Conservation (phyloP, 2,888 invertebrate genomes). For the Harpalus rubripes region DNA sequence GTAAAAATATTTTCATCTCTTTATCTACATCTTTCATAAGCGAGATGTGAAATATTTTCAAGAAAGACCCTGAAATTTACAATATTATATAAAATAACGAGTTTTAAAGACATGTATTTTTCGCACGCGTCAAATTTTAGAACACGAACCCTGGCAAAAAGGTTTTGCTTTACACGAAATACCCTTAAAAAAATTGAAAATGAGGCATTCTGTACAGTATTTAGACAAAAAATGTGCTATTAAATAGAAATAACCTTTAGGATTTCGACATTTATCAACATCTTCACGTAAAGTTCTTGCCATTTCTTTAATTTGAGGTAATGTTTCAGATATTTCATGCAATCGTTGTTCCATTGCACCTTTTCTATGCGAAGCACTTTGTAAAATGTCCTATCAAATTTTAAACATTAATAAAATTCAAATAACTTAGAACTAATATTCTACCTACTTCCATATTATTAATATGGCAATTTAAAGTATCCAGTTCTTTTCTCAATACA, state of each 20-base stretch:
- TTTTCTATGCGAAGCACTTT: slow-evolving; percentile 19
- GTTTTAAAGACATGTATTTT: too few species aligned
- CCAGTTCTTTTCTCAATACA: slow-evolving; percentile 29
- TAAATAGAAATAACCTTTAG: slow-evolving; percentile 24
- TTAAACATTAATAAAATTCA: not conserved
- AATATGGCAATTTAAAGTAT: slow-evolving; percentile 23
- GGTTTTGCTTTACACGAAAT: too few species aligned
- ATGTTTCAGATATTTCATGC: slow-evolving; percentile 25
- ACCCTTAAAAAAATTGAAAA: too few species aligned
- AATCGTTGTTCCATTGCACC: slow-evolving; percentile 29
- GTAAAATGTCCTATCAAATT: slow-evolving; percentile 1
- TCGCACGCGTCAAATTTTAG: too few species aligned
- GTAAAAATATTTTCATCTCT: too few species aligned
- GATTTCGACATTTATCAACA: slow-evolving; percentile 11
- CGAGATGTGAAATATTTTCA: too few species aligned
- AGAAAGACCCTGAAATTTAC: too few species aligned
- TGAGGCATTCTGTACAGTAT: too few species aligned
- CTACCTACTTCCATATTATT: slow-evolving; percentile 37
- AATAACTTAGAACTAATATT: not conserved
- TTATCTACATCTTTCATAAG: too few species aligned
- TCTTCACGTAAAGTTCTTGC: slow-evolving; percentile 38
- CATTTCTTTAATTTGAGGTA: slow-evolving; percentile 55
- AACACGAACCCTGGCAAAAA: too few species aligned
- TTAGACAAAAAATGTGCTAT: not conserved
- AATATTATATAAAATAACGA: too few species aligned